These are phyloP conservation scores for Bellardia bayeri DNA, from an alignment of 2,888 invertebrate species.

Conservation along the genomic window DNA sequence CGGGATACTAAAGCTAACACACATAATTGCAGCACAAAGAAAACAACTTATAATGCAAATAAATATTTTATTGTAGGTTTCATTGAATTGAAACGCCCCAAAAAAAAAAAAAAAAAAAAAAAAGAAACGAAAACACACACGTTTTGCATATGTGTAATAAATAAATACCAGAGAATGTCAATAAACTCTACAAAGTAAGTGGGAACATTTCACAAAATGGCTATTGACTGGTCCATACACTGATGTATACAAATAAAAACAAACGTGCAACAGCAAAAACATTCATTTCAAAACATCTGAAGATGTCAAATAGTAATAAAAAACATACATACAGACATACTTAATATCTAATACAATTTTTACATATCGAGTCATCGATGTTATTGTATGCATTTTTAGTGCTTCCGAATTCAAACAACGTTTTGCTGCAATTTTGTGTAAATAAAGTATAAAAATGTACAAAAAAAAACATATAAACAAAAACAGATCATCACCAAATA, in stretches of 20 bases:
- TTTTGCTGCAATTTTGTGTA: neutral
- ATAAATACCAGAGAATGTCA: neutral
- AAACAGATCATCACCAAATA: conserved; percentile 6
- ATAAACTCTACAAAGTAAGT: neutral
- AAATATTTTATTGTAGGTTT: neutral
- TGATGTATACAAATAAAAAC: too few relatives aligned
- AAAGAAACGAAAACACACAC: neutral
- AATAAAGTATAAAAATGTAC: neutral
- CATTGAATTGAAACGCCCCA: neutral
- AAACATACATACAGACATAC: neutral
- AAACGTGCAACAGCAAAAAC: neutral
- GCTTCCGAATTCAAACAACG: neutral
- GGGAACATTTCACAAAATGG: neutral
- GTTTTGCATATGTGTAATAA: neutral
- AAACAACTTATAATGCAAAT: neutral
- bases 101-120: neutral
- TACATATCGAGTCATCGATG: neutral
- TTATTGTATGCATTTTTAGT: neutral
- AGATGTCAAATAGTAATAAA: too few relatives aligned
- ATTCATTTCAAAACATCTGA: neutral
- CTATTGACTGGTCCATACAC: neutral
- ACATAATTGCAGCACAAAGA: neutral
- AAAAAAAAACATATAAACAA: neutral
- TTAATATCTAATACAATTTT: neutral
- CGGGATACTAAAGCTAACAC: neutral